Evolutionary conservation across 2,113 vertebrate species (phyloP), one percentile per base, ranked within the genome.

Genomic region (Limanda limanda): DNA sequence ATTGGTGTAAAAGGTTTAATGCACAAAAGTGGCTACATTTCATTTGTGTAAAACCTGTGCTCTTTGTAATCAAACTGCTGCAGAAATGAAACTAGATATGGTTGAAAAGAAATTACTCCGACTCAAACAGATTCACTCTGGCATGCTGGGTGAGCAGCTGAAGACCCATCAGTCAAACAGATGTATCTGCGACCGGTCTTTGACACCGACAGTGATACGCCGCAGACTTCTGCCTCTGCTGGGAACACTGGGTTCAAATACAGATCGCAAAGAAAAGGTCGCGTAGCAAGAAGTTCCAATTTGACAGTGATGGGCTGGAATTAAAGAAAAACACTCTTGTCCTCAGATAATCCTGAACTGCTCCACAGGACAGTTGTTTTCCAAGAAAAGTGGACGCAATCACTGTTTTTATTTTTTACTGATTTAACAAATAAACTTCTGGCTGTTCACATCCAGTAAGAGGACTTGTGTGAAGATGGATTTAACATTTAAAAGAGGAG

Each of bases 271-370:
- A 67, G 15, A 73, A 73, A 70, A 81, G 59, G 42, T 57, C 76
- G 70, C 40, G 69, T 3, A 2, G 82, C 73, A 20, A 40, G 35
- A 67, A 58, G 48, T 61, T 82, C 72, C 21, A 61, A 52, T 54
- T 51, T 82, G 84, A 89, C 87, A 42, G 68, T 66, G 20, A 78
- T 42, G 40, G 1, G 40, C 11, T 40, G 37, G 11, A 84, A 54
- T 75, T 58, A 56, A 45, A 45, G 40, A 23, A 71, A 51, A 21
- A 40, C 1, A 40, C 37, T 1, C 5, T 18, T 35, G 40, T 63
- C 42, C 68, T 51, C 13, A 51, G 45, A 69, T 58, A 10, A 23
- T 74, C 35, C 35, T 76, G 75, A 79, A 59, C 51, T 52, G 55
- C 67, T 76, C 24, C 5, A 4, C 58, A 60, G 42, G 42, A 4